Evolutionary conservation across 2,888 invertebrate genomes (phyloP).

Genomic region (Lasioglossum zephyrum): DNA sequence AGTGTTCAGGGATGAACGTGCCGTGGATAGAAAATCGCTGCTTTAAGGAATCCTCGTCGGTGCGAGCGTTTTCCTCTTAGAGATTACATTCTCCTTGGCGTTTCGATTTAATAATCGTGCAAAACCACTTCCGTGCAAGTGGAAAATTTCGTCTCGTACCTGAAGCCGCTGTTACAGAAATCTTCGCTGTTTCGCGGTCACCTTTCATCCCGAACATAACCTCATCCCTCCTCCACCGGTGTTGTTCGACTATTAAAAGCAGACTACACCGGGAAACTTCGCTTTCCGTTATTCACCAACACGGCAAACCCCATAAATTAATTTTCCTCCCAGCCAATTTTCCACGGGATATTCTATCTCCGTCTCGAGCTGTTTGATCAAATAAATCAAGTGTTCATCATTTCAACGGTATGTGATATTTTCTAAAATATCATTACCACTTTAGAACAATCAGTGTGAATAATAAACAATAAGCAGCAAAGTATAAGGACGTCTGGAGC

Average conservation of each 20-base stretch:
- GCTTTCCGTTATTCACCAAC: background rate
- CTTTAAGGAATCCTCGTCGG: conserved; percentile 33
- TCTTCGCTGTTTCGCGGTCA: background rate
- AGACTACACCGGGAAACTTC: background rate
- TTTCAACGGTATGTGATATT: too few species aligned
- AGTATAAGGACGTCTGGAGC: background rate
- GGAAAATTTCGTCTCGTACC: background rate
- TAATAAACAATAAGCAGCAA: background rate
- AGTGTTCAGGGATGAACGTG: conserved; percentile 54
- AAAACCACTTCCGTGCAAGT: conserved; percentile 3
- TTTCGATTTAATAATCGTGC: conserved; percentile 31
- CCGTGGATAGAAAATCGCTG: conserved; percentile 60
- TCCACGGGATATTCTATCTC: background rate
- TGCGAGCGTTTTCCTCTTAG: conserved; percentile 1
- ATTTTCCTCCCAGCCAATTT: background rate
- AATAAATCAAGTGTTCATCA: background rate
- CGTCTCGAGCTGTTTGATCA: background rate
- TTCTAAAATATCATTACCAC: too few species aligned
- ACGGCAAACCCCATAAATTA: background rate
- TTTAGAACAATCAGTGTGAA: background rate
- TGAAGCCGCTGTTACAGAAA: background rate
- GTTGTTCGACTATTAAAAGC: background rate
- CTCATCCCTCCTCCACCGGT: background rate
- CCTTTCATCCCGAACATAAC: background rate
- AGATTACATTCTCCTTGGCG: conserved; percentile 19